Evolutionary conservation across 2,113 vertebrate genomes (phyloP), one percentile per base, ranked within the genome.

Genomic region (Dipodomys merriami): DNA sequence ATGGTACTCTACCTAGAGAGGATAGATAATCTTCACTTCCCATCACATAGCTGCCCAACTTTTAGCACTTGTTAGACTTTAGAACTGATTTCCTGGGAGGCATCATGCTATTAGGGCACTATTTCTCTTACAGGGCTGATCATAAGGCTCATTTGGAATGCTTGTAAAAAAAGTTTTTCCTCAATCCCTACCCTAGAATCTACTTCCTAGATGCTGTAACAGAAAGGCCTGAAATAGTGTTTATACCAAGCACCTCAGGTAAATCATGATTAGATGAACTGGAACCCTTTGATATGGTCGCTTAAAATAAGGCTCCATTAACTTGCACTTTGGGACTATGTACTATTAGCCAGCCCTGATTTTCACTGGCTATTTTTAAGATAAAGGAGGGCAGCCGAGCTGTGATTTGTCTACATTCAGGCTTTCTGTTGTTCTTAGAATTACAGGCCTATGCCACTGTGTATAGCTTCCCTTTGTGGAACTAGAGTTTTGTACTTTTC

Each of bases 121-220:
- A 33, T 44, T 92, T 90, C 65, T 90, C 69, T 82, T 57, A 64
- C 6, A 71, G 33, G 22, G 29, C n/a, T 90, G 23, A 83, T 83
- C 20, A 4, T 22, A 71, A 79, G 27, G 44, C 65, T 92, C 9
- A 62, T 2, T 62, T n/a, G 89, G 44, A 19, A 9, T 60, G 15
- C 35, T 91, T 89, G 49, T 74, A n/a, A 76, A 91, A 79, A 49
- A 49, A 49, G 8, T 65, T 49, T 22, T 65, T 22, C 68, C 57
- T 82, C 27, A 15, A 62, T 3, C 13, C 1, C 7, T 62, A 60
- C 23, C 29, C 64, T 84, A 62, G 53, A 90, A 91, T 67, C 19
- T 90, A 73, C 57, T 83, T 89, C 22, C 62, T 77, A 72, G 76
- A 86, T 88, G 13, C 33, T 73, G 22, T 19, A 35, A 6, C 30